A percentile compares a stretch with the other conserved stretches of the same genome.
These are phyloP conservation scores for Drosophila prosaltans DNA, from an alignment of 1,140 invertebrate species.

Conservation along the genomic window DNA sequence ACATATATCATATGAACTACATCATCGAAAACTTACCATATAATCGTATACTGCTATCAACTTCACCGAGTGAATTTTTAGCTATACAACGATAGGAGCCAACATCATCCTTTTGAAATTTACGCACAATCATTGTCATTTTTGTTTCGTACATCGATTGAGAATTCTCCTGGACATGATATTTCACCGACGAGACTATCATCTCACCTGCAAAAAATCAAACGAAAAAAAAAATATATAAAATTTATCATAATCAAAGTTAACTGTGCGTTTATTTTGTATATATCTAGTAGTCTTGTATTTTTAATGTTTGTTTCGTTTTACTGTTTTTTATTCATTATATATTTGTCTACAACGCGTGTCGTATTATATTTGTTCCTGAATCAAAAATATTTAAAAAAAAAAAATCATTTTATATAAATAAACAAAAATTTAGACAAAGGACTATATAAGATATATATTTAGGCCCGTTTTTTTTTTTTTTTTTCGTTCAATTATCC, in stretches of 20 bases:
- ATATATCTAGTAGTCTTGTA: too few species aligned
- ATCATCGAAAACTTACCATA: conserved; percentile 89
- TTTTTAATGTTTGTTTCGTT: too few species aligned
- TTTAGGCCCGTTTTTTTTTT: too few species aligned
- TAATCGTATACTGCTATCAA: conserved; percentile 93
- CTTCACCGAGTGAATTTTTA: conserved; percentile 95
- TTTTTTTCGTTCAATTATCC: too few species aligned
- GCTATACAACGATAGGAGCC: conserved; percentile 95
- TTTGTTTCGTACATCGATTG: conserved; percentile 92
- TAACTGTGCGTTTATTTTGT: background rate
- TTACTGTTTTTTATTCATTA: too few species aligned
- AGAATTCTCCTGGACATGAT: conserved; percentile 89
- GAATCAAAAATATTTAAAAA: background rate
- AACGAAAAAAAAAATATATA: background rate
- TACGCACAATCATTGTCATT: conserved; percentile 92
- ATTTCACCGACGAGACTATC: conserved; percentile 91
- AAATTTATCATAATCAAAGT: background rate
- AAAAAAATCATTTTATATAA: background rate
- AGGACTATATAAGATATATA: too few species aligned
- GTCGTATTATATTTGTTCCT: too few species aligned
- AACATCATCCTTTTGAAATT: conserved; percentile 90
- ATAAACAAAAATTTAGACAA: too few species aligned
- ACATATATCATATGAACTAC: too few species aligned
- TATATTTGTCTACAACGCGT: too few species aligned
- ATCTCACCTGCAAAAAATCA: conserved; percentile 87